Evolutionary conservation across 1,140 invertebrate genomes (phyloP).

Genomic region (Camponotus pennsylvanicus): DNA sequence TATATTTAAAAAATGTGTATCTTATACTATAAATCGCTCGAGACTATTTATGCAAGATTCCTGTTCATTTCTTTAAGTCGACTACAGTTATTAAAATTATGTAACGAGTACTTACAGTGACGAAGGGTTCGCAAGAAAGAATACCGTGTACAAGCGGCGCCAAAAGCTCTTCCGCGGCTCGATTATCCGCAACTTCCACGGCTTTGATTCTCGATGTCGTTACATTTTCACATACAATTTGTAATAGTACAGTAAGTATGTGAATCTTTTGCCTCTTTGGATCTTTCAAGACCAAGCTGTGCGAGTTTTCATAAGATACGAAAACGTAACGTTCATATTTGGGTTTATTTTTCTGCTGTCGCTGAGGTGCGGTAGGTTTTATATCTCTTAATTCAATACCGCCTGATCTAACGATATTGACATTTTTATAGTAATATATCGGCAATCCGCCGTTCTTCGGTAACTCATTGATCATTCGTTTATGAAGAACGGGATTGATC

Average conservation of each 20-base stretch:
- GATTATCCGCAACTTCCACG: slow-evolving; percentile 90
- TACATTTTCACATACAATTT: slow-evolving; percentile 93
- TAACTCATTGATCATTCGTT: slow-evolving; percentile 85
- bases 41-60: no score
- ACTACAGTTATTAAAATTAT: neutral
- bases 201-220: slow-evolving; percentile 91
- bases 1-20: no score
- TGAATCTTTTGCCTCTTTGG: slow-evolving; percentile 88
- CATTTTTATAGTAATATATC: slow-evolving; percentile 91
- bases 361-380: slow-evolving; percentile 95
- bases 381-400: slow-evolving; percentile 89
- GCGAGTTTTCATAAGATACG: slow-evolving; percentile 90
- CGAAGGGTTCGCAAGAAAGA: slow-evolving; percentile 88
- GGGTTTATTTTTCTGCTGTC: slow-evolving; percentile 92
- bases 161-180: slow-evolving; percentile 89
- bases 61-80: no score
- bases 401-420: slow-evolving; percentile 91
- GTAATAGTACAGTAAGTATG: slow-evolving; percentile 89
- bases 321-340: slow-evolving; percentile 94
- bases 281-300: slow-evolving; percentile 87
- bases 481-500: slow-evolving; percentile 92
- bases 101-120: slow-evolving; percentile 85
- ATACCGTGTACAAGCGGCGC: slow-evolving; percentile 87
- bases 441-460: slow-evolving; percentile 86
- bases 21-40: no score